phyloP scores from a whole-genome alignment of 1,140 invertebrate genomes.

The Drosophila mayri region DNA sequence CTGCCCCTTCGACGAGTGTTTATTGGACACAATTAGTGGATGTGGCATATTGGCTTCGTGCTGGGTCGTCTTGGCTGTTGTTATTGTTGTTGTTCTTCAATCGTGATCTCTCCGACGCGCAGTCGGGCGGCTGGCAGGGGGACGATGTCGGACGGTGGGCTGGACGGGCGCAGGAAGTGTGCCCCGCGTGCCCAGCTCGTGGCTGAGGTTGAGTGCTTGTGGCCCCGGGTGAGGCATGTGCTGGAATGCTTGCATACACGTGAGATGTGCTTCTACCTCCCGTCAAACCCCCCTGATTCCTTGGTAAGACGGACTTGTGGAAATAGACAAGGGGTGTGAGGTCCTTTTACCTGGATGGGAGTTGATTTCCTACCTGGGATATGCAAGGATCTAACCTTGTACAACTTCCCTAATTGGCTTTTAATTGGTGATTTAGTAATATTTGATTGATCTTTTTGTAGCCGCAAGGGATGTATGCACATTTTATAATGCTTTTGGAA shows the following conservation, averaged over 20 bases:
- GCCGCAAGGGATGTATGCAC: neutral
- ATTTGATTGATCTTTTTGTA: conserved; percentile 2
- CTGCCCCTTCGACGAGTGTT: conserved; percentile 64
- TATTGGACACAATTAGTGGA: conserved; percentile 81
- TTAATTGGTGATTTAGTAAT: conserved; percentile 23
- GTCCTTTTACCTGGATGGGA: too few relatives aligned
- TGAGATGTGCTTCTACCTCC: conserved; percentile 4
- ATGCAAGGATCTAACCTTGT: neutral
- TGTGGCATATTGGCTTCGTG: conserved; percentile 78
- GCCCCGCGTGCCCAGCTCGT: conserved; percentile 46
- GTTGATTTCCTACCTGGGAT: neutral
- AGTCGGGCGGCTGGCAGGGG: conserved; percentile 23
- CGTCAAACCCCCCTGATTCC: neutral
- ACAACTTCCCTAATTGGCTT: conserved; percentile 35
- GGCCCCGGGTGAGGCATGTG: conserved; percentile 39
- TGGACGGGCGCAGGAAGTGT: conserved; percentile 63
- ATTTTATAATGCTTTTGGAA: neutral
- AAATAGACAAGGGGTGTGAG: neutral
- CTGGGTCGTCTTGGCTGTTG: conserved; percentile 20
- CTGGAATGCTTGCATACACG: conserved; percentile 18
- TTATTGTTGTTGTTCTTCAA: conserved; percentile 12
- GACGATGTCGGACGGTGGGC: conserved; percentile 31
- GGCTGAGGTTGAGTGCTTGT: conserved; percentile 38
- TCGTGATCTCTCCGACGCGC: conserved; percentile 6
- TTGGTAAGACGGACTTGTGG: neutral